phyloP scores from a whole-genome alignment of 2,797 vertebrate species.

The Acanthornis magna region DNA sequence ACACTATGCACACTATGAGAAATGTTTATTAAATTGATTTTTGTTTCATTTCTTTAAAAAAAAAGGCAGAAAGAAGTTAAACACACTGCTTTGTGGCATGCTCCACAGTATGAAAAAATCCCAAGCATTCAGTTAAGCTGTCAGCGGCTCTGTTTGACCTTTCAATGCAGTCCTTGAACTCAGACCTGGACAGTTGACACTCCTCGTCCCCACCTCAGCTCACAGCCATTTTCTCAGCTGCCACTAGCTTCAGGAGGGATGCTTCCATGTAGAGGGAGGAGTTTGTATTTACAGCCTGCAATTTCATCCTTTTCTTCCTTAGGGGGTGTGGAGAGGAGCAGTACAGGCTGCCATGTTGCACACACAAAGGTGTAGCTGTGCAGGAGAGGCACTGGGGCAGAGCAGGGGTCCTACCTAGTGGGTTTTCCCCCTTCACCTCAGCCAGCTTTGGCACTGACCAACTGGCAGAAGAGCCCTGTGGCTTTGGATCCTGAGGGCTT shows the following conservation, averaged over 20 bases:
- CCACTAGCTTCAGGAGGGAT: background rate
- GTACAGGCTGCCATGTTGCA: background rate
- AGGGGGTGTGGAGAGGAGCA: background rate
- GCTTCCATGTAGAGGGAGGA: background rate
- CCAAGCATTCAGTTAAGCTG: conserved; percentile 65
- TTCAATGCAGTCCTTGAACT: background rate
- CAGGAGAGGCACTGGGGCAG: background rate
- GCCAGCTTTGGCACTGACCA: background rate
- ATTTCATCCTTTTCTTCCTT: background rate
- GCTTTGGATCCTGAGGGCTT: background rate
- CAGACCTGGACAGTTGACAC: background rate
- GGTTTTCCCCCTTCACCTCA: background rate
- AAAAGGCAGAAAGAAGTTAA: conserved; percentile 64
- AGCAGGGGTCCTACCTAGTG: background rate
- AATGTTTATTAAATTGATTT: conserved; percentile 66
- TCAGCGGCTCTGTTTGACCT: conserved; percentile 58
- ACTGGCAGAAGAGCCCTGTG: background rate
- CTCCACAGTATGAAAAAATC: conserved; percentile 63
- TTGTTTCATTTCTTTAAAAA: conserved; percentile 43
- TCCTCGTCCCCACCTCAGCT: background rate
- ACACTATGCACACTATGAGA: conserved; percentile 61
- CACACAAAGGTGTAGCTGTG: fast-evolving
- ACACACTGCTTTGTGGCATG: conserved; percentile 66
- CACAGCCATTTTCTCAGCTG: background rate
- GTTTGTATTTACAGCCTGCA: background rate